Percentiles rank a stretch among this genome's conserved stretches.
phyloP scores from a whole-genome alignment of 2,797 vertebrate species.

The Botia almorhae region DNA sequence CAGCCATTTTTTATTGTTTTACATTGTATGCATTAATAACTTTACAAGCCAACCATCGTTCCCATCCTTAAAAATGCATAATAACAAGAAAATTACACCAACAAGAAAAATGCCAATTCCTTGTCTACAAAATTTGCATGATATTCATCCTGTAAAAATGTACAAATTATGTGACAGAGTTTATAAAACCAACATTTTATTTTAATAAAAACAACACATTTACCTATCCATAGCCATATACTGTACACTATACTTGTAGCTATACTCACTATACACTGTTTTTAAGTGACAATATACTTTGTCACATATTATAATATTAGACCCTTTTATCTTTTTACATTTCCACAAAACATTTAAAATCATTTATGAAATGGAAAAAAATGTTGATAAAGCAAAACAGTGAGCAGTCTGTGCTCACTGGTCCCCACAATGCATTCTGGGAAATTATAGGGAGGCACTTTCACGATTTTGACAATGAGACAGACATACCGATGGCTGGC shows the following conservation, averaged over 20 bases:
- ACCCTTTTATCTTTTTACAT: too few species aligned
- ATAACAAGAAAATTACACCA: background rate
- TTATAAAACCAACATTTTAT: background rate
- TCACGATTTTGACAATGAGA: background rate
- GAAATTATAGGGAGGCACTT: background rate
- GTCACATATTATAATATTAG: too few species aligned
- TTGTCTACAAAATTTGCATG: background rate
- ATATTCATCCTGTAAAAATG: background rate
- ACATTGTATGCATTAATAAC: background rate
- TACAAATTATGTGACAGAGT: background rate
- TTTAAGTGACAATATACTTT: too few species aligned
- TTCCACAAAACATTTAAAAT: background rate
- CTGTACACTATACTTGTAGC: too few species aligned
- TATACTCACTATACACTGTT: too few species aligned
- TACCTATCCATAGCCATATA: too few species aligned
- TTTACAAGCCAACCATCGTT: too few species aligned
- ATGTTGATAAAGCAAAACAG: background rate
- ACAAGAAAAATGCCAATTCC: background rate
- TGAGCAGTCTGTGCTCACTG: background rate
- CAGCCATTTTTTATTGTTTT: background rate
- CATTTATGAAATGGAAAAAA: background rate
- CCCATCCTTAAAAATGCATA: background rate
- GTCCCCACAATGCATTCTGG: background rate
- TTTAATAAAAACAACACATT: background rate
- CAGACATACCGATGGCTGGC: too few species aligned